phyloP scores from a whole-genome alignment of 2,113 vertebrate genomes.

The Pachycephala philippinensis region DNA sequence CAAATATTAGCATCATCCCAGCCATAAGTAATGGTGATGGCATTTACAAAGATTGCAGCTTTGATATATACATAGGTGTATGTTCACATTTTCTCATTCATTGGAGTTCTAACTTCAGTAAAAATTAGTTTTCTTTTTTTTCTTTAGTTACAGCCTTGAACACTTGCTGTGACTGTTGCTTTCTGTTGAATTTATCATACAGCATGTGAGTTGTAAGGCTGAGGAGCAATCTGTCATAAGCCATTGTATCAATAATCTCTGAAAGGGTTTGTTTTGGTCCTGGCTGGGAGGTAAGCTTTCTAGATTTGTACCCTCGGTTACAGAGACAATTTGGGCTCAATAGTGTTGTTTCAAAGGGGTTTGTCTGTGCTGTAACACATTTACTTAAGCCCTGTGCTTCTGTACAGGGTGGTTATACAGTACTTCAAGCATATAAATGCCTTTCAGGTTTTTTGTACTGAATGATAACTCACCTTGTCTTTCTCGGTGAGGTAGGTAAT shows the following conservation, averaged over 20 bases:
- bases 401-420: background rate
- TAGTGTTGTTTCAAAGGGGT: background rate
- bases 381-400: slow-evolving; percentile 4
- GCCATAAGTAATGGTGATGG: slow-evolving; percentile 55
- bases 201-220: slow-evolving; percentile 53
- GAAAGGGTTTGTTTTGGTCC: slow-evolving; percentile 2
- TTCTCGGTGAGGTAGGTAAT: slow-evolving; percentile 80
- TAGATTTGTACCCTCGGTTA: background rate
- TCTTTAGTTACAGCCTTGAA: slow-evolving; percentile 44
- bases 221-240: slow-evolving; percentile 60
- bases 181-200: slow-evolving; percentile 60
- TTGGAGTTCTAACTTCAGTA: slow-evolving; percentile 60
- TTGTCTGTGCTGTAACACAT: background rate
- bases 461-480: slow-evolving; percentile 91
- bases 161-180: slow-evolving; percentile 68
- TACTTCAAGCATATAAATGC: slow-evolving; percentile 68
- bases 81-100: slow-evolving; percentile 61
- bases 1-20: slow-evolving; percentile 52
- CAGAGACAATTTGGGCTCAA: background rate
- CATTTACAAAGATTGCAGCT: slow-evolving; percentile 54
- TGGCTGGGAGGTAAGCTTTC: slow-evolving; percentile 13
- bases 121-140: slow-evolving; percentile 24
- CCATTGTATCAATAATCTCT: slow-evolving; percentile 45
- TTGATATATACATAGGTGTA: slow-evolving; percentile 40
- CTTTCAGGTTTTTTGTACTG: slow-evolving; percentile 68